phyloP scores from a whole-genome alignment of 2,113 vertebrate genomes.

The Erythrolamprus reginae region DNA sequence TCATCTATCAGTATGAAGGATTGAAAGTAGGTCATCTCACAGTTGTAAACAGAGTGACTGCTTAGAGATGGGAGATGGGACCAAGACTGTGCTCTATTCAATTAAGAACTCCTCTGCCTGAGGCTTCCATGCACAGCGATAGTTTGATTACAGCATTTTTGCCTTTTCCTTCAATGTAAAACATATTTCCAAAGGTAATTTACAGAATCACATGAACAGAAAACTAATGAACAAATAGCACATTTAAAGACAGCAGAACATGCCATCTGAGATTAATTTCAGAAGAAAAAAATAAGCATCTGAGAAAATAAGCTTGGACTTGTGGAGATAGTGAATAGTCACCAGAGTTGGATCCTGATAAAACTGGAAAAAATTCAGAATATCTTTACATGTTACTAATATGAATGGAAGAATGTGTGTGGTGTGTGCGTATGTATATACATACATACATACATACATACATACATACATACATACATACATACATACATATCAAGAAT shows the following conservation, averaged over 20 bases:
- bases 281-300: not conserved
- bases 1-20: not conserved
- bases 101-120: not conserved
- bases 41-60: not conserved
- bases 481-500: no score
- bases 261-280: not conserved
- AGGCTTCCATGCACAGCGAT: not conserved
- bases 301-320: not conserved
- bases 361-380: not conserved
- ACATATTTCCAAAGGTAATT: not conserved
- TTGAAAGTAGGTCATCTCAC: not conserved
- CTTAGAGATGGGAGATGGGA: not conserved
- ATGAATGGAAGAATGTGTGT: not conserved
- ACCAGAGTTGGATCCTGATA: not conserved
- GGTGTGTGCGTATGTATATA: no score
- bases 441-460: no score
- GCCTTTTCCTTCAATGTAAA: not conserved
- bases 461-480: no score
- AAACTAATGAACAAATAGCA: not conserved
- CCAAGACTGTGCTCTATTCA: not conserved
- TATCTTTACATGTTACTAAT: not conserved
- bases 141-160: not conserved
- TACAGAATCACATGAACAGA: not conserved
- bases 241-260: not conserved
- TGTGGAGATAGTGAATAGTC: not conserved